phyloP scores from a whole-genome alignment of 2,797 vertebrate species.

The Chromis chromis region DNA sequence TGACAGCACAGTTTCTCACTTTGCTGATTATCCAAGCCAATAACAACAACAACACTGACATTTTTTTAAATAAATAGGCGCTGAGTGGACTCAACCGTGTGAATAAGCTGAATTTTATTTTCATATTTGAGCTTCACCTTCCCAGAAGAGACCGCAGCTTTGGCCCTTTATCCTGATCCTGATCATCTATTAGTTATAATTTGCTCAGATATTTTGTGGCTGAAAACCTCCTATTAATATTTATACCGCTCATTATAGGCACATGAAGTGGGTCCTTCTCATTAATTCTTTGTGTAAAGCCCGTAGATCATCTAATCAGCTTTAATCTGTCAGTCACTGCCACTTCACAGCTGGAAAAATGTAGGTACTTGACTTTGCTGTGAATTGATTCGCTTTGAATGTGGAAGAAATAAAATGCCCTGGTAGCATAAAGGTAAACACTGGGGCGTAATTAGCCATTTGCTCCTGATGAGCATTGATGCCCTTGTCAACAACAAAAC shows the following conservation, averaged over 20 bases:
- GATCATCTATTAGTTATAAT: background rate
- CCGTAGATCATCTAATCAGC: constrained; percentile 33
- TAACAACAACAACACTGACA: background rate
- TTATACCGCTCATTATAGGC: background rate
- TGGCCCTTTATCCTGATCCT: background rate
- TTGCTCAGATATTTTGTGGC: background rate
- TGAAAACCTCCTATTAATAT: constrained; percentile 20
- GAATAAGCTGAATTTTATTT: background rate
- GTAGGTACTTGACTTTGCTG: constrained; percentile 32
- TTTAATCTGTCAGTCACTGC: constrained; percentile 38
- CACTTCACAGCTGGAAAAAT: constrained; percentile 32
- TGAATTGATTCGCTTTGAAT: constrained; percentile 34
- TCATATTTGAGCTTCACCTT: background rate
- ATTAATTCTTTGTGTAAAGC: constrained; percentile 29
- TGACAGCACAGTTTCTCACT: constrained; percentile 17
- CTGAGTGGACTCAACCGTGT: background rate
- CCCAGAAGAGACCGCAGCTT: background rate
- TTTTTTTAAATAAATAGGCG: background rate
- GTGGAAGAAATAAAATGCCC: constrained; percentile 9
- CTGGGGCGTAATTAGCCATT: constrained; percentile 38
- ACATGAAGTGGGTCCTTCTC: constrained; percentile 3
- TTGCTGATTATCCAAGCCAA: constrained; percentile 19
- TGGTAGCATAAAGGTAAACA: constrained; percentile 39
- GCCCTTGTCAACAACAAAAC: constrained; percentile 29
- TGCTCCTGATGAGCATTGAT: constrained; percentile 35